Evolutionary conservation across 2,888 invertebrate genomes (phyloP).

Genomic region (Sclerodermus sp.): DNA sequence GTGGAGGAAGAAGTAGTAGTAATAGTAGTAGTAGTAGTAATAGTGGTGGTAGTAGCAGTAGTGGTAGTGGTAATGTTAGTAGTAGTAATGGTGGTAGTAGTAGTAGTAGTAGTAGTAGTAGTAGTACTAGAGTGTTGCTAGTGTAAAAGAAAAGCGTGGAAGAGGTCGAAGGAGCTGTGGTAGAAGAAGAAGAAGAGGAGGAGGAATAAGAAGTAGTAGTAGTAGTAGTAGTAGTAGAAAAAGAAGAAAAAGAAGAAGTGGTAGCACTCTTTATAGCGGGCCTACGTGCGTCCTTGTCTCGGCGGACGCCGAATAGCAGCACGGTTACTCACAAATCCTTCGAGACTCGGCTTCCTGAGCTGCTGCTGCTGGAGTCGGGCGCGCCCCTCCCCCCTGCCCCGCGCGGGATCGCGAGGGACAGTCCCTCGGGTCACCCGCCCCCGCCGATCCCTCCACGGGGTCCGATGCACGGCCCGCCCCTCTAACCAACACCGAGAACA

Average conservation of each 20-base stretch:
- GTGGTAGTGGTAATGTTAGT: no score
- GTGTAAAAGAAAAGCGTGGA: no score
- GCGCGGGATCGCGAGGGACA: conserved; percentile 19
- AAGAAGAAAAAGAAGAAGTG: conserved; percentile 35
- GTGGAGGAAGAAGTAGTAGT: conserved; percentile 9
- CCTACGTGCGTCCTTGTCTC: conserved; percentile 39
- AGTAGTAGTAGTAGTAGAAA: conserved; percentile 16
- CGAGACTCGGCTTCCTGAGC: conserved; percentile 52
- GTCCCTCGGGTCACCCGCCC: conserved; percentile 20
- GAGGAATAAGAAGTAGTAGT: conserved; percentile 13
- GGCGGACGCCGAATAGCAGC: conserved; percentile 50
- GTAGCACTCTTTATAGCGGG: conserved; percentile 42
- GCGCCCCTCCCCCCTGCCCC: conserved; percentile 21
- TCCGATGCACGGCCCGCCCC: neutral
- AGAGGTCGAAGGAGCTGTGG: conserved; percentile 11
- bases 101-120: no score
- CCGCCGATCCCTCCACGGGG: conserved; percentile 29
- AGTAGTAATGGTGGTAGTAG: no score
- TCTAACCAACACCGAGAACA: conserved; percentile 9
- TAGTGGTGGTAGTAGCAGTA: no score
- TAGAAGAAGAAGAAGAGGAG: conserved; percentile 7
- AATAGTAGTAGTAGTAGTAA: no score
- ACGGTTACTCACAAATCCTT: conserved; percentile 53
- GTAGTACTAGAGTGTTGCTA: no score
- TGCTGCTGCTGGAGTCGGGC: conserved; percentile 29